phyloP scores from a whole-genome alignment of 2,888 invertebrate species.

The Molanna angustata region DNA sequence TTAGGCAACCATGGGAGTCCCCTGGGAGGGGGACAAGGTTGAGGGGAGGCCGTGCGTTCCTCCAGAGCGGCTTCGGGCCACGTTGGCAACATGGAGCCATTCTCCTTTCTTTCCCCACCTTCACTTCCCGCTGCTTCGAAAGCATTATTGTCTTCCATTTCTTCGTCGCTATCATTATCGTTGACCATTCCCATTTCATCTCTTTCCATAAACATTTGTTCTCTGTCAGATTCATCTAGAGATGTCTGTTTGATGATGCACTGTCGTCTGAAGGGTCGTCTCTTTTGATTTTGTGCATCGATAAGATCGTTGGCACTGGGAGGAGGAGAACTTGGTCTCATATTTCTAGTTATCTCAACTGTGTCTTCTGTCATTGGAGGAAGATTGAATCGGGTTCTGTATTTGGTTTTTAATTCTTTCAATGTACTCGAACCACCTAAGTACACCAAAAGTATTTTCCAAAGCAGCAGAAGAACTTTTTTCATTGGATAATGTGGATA shows the following conservation, averaged over 20 bases:
- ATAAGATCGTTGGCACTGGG: constrained; percentile 87
- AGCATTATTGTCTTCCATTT: constrained; percentile 54
- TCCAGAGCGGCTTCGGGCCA: constrained; percentile 16
- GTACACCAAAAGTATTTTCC: constrained; percentile 92
- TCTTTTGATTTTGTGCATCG: constrained; percentile 79
- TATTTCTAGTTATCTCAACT: constrained; percentile 86
- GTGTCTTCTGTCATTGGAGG: constrained; percentile 87
- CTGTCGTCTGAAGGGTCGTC: constrained; percentile 69
- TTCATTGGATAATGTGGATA: constrained; percentile 99
- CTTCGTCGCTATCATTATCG: constrained; percentile 61
- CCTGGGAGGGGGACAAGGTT: constrained; percentile 44
- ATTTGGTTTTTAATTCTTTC: constrained; percentile 69
- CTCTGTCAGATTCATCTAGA: constrained; percentile 74
- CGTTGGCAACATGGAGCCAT: constrained; percentile 5
- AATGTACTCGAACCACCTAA: constrained; percentile 88
- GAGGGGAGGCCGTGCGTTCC: constrained; percentile 19
- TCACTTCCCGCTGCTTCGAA: constrained; percentile 43
- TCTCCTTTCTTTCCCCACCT: constrained; percentile 10
- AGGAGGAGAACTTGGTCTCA: constrained; percentile 95
- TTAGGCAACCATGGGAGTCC: constrained; percentile 96
- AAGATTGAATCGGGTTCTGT: constrained; percentile 69
- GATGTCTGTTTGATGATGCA: constrained; percentile 91
- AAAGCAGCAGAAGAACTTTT: constrained; percentile 89
- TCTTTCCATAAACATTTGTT: constrained; percentile 70
- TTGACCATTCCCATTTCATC: constrained; percentile 60